These are phyloP conservation scores for Piaya cayana DNA, from an alignment of 2,113 vertebrate genomes.

Conservation along the genomic window DNA sequence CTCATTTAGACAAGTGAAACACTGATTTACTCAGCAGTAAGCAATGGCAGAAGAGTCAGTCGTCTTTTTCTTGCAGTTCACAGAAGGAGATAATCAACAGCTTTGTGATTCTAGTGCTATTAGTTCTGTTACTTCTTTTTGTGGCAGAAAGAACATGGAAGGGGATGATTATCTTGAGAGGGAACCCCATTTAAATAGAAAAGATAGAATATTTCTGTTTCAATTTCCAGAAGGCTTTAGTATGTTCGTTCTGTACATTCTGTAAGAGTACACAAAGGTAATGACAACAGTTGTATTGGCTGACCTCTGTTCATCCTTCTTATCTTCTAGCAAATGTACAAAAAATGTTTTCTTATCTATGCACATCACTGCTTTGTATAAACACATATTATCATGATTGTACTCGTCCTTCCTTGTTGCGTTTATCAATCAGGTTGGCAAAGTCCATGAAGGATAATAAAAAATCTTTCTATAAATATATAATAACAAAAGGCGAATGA, in stretches of 20 bases:
- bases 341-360: background rate
- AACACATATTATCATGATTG: background rate
- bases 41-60: background rate
- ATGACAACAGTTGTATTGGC: background rate
- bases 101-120: fast-evolving
- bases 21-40: background rate
- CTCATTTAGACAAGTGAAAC: background rate
- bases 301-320: background rate
- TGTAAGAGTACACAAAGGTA: background rate
- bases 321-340: background rate
- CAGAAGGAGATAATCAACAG: background rate
- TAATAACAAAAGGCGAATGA: no score
- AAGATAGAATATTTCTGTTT: background rate
- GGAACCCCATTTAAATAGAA: background rate
- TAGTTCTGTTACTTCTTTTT: background rate
- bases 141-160: background rate
- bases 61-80: background rate
- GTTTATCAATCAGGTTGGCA: no score
- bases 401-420: background rate
- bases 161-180: background rate
- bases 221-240: background rate
- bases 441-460: no score
- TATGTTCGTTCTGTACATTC: background rate
- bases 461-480: no score
- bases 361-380: background rate